These are phyloP conservation scores for Mylabris phalerata DNA, from an alignment of 1,140 invertebrate species.

Conservation along the genomic window DNA sequence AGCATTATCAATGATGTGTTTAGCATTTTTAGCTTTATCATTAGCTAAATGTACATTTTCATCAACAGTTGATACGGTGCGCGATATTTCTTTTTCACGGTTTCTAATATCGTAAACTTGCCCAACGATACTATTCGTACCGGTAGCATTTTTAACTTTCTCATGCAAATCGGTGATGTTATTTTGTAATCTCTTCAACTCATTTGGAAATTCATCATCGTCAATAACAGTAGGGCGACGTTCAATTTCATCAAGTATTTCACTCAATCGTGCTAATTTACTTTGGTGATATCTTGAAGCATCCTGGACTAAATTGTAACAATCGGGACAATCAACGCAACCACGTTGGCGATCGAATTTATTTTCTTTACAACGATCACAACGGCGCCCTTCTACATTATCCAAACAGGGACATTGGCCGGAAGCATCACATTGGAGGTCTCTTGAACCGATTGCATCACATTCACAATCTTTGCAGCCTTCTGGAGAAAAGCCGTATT, in stretches of 20 bases:
- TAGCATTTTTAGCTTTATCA: slow-evolving; percentile 24
- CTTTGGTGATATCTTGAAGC: slow-evolving; percentile 73
- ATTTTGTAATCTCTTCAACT: slow-evolving; percentile 64
- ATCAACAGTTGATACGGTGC: slow-evolving; percentile 33
- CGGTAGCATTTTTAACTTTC: slow-evolving; percentile 31
- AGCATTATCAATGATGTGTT: slow-evolving; percentile 28
- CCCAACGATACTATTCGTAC: slow-evolving; percentile 47
- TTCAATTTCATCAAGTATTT: slow-evolving; percentile 39
- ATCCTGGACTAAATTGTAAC: slow-evolving; percentile 89
- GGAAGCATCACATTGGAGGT: slow-evolving; percentile 70
- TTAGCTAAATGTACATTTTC: slow-evolving; percentile 30
- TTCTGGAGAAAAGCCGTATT: slow-evolving; percentile 83
- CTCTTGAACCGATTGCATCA: slow-evolving; percentile 77
- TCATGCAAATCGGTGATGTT: slow-evolving; percentile 52
- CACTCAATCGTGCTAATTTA: slow-evolving; percentile 55
- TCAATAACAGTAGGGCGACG: slow-evolving; percentile 57
- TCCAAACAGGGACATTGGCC: slow-evolving; percentile 87
- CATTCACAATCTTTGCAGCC: slow-evolving; percentile 85
- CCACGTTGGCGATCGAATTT: slow-evolving; percentile 79
- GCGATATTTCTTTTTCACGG: slow-evolving; percentile 50
- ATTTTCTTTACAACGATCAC: slow-evolving; percentile 90
- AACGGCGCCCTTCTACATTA: slow-evolving; percentile 85
- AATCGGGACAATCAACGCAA: slow-evolving; percentile 84
- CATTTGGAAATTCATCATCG: slow-evolving; percentile 60
- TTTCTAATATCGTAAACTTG: slow-evolving; percentile 52